Percentiles rank a stretch among this genome's conserved stretches.
Evolutionary conservation across 2,888 invertebrate genomes (phyloP).

Genomic region (Drosophila neonasuta): DNA sequence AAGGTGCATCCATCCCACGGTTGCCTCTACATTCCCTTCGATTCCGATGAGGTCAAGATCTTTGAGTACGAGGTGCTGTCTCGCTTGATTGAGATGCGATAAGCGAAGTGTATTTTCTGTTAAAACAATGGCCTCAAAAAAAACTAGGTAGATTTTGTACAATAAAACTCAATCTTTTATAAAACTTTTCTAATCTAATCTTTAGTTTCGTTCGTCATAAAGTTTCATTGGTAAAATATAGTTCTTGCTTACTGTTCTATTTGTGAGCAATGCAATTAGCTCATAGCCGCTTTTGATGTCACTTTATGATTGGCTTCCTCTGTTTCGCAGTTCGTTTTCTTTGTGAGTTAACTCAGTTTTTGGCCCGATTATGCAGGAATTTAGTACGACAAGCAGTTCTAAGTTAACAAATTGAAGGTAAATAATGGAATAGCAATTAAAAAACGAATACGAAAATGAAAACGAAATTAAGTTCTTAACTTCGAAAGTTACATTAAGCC

Average conservation of each 20-base stretch:
- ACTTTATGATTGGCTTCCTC: slow-evolving; percentile 25
- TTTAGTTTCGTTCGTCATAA: slow-evolving; percentile 17
- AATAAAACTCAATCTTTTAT: slow-evolving; percentile 56
- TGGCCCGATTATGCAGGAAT: slow-evolving; percentile 50
- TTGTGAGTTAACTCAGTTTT: slow-evolving; percentile 25
- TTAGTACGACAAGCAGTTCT: slow-evolving; percentile 54
- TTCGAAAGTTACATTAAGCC: slow-evolving; percentile 42
- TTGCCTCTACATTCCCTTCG: slow-evolving; percentile 83
- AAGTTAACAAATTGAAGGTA: slow-evolving; percentile 61
- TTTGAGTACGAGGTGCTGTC: slow-evolving; percentile 82
- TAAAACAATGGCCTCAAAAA: slow-evolving; percentile 8
- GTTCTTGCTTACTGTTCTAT: slow-evolving; percentile 9
- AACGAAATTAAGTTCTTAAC: slow-evolving; percentile 50
- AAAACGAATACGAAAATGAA: slow-evolving; percentile 16
- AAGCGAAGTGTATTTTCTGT: slow-evolving; percentile 13
- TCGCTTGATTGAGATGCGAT: slow-evolving; percentile 58
- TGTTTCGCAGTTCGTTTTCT: slow-evolving; percentile 44
- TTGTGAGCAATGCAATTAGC: background rate
- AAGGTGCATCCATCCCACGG: slow-evolving; percentile 85
- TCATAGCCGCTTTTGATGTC: background rate
- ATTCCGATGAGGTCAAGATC: slow-evolving; percentile 81
- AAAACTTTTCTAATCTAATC: slow-evolving; percentile 43
- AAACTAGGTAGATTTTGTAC: slow-evolving; percentile 21
- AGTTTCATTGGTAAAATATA: slow-evolving; percentile 8
- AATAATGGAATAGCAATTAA: slow-evolving; percentile 29